A percentile compares a stretch with the other conserved stretches of the same genome.
Conservation (phyloP, 2,113 vertebrate species). For the Malurus melanocephalus region DNA sequence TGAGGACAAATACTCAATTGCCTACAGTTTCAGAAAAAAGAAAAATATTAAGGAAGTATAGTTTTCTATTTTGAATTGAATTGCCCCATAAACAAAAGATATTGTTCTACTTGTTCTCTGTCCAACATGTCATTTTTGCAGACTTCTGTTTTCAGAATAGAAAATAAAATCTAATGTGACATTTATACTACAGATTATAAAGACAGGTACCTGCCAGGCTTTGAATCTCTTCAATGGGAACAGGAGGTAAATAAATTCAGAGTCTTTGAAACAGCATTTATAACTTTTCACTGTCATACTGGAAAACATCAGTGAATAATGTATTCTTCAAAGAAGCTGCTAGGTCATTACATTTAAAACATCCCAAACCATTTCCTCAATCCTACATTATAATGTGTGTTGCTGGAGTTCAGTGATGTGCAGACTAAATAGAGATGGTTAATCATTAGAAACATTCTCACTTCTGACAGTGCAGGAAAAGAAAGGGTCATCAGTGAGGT, state of each 20-base stretch:
- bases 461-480: neutral
- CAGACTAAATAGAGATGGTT: neutral
- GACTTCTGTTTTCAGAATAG: neutral
- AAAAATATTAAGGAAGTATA: neutral
- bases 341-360: neutral
- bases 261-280: constrained; percentile 3
- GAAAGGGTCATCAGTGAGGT: neutral
- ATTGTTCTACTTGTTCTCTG: constrained; percentile 3
- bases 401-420: neutral
- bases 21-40: neutral
- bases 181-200: neutral
- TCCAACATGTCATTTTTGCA: neutral
- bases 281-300: neutral
- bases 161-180: neutral
- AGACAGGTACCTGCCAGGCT: neutral
- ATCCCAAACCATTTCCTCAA: neutral
- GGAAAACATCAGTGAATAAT: neutral
- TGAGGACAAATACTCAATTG: neutral
- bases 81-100: neutral
- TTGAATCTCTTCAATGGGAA: neutral
- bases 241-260: neutral
- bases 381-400: neutral
- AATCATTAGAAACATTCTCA: neutral
- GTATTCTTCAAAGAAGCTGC: neutral
- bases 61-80: neutral